A percentile compares a stretch with the other conserved stretches of the same genome.
Conservation (phyloP, 2,888 invertebrate genomes). For the Hemistola chrysoprasaria region DNA sequence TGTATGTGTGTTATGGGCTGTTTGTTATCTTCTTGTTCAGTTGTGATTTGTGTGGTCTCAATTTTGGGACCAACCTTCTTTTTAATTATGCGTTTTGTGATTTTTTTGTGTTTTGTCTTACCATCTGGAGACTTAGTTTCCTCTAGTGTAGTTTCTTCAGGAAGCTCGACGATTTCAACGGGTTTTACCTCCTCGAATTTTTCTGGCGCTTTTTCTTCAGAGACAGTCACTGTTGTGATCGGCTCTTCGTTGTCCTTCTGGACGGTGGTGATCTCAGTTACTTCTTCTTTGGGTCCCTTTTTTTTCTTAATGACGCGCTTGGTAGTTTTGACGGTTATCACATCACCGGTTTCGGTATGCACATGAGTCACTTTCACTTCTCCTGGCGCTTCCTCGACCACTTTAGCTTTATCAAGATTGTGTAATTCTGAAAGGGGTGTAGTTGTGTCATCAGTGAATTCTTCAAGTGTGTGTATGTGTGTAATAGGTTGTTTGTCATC, state of each 20-base stretch:
- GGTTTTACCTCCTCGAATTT: not conserved
- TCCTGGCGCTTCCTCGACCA: constrained; percentile 39
- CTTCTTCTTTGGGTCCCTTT: constrained; percentile 60
- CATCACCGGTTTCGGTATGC: constrained; percentile 16
- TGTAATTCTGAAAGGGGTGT: constrained; percentile 24
- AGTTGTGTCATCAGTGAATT: constrained; percentile 20
- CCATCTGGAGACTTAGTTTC: constrained; percentile 35
- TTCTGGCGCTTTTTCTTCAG: too few species aligned
- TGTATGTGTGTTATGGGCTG: constrained; percentile 37
- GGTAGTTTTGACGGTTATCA: too few species aligned
- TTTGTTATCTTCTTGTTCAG: constrained; percentile 36
- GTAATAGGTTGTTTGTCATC: constrained; percentile 32
- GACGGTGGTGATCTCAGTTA: constrained; percentile 64
- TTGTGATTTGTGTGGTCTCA: constrained; percentile 38
- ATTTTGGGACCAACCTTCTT: constrained; percentile 47
- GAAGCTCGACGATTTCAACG: constrained; percentile 35
- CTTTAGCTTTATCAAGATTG: constrained; percentile 7
- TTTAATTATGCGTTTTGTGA: constrained; percentile 26
- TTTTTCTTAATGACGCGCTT: constrained; percentile 61
- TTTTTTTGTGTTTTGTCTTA: constrained; percentile 40
- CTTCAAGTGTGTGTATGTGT: constrained; percentile 34
- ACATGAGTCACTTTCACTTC: constrained; percentile 17
- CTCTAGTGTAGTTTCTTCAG: constrained; percentile 34
- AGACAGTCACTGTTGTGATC: constrained; percentile 38
- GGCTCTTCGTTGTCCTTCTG: constrained; percentile 55